Percentiles rank a stretch among this genome's conserved stretches.
phyloP scores from a whole-genome alignment of 2,113 vertebrate species.

The mouse (Mus musculus) region GRCm39 chr14:5034001-5034500 shows the following conservation, averaged over 20 bases:
- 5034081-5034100: no score
- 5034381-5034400: neutral
- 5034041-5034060: no score
- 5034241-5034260: neutral
- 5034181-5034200: neutral
- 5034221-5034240: neutral
- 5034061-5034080: neutral
- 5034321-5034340: neutral
- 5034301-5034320: neutral
- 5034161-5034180: no score
- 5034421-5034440: neutral
- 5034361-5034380: neutral
- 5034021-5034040: neutral
- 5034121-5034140: neutral
- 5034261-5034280: neutral
- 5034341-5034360: neutral
- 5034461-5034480: neutral
- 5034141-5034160: neutral
- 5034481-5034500: neutral
- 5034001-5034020: neutral
- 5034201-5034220: neutral
- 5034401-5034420: rapidly evolving
- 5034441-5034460: neutral
- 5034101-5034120: neutral
- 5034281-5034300: neutral